These are phyloP conservation scores for Takifugu rubripes DNA, from an alignment of 2,797 vertebrate species.

Conservation along the genomic window DNA sequence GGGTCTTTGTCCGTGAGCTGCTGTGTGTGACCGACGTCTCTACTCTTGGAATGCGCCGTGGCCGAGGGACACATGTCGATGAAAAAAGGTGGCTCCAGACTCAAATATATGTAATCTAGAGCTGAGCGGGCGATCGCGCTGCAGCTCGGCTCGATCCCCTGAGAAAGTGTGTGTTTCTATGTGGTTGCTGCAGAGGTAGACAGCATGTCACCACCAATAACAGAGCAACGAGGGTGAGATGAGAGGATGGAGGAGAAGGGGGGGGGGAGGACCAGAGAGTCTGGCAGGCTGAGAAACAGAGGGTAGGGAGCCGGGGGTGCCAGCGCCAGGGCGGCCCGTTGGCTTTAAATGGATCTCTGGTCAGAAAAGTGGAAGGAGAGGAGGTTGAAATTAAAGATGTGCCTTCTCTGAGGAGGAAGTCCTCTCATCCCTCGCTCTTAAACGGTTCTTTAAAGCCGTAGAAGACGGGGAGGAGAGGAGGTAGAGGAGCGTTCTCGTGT, in stretches of 20 bases:
- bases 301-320: conserved; percentile 59
- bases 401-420: conserved; percentile 75
- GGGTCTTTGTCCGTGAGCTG: conserved; percentile 50
- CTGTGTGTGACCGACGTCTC: conserved; percentile 5
- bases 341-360: conserved; percentile 77
- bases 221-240: conserved; percentile 65
- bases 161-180: conserved; percentile 31
- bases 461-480: conserved; percentile 44
- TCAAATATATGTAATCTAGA: conserved; percentile 37
- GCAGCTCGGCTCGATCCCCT: conserved; percentile 19
- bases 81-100: conserved; percentile 33
- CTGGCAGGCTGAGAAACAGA: conserved; percentile 59
- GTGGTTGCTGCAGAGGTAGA: conserved; percentile 65
- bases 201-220: conserved; percentile 76
- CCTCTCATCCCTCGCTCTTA: conserved; percentile 69
- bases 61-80: no score
- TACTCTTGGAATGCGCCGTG: no score
- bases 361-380: conserved; percentile 78
- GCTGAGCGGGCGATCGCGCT: conserved; percentile 45
- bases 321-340: conserved; percentile 59
- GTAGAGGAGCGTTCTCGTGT: conserved; percentile 44
- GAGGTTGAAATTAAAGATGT: conserved; percentile 81
- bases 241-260: conserved; percentile 62
- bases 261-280: conserved; percentile 48
- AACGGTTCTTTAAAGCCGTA: conserved; percentile 66